Evolutionary conservation across 2,888 invertebrate species (phyloP).

Genomic region (Aethes cnicana): DNA sequence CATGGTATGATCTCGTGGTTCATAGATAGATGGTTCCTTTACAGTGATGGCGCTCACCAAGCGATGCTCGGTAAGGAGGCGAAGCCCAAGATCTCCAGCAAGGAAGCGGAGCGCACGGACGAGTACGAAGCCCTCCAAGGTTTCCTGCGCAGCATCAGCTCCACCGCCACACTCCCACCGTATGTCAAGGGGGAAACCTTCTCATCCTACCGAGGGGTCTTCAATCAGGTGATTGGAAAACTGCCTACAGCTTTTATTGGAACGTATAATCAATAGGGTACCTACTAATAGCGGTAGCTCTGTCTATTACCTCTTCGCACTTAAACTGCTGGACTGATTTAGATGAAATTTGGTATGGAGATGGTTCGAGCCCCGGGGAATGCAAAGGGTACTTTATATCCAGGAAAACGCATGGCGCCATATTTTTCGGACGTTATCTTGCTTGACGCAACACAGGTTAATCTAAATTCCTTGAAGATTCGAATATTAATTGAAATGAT

Average conservation of each 20-base stretch:
- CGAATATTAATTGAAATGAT: no score
- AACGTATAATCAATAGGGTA: no score
- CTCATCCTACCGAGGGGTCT: slow-evolving; percentile 69
- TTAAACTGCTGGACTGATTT: no score
- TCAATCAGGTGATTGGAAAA: slow-evolving; percentile 65
- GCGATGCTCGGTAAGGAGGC: slow-evolving; percentile 61
- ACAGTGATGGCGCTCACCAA: slow-evolving; percentile 77
- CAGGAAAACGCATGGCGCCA: no score
- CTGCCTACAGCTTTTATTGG: not conserved
- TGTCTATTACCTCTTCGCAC: no score
- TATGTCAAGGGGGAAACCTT: slow-evolving; percentile 77
- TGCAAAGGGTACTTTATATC: no score
- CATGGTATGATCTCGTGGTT: not conserved
- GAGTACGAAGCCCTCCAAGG: slow-evolving; percentile 77
- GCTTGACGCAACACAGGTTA: no score
- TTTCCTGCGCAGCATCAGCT: slow-evolving; percentile 77
- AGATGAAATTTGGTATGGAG: no score
- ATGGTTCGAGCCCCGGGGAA: no score
- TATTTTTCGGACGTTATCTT: no score
- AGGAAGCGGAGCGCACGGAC: slow-evolving; percentile 58
- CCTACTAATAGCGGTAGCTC: no score
- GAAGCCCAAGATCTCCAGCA: slow-evolving; percentile 56
- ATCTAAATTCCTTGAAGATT: no score
- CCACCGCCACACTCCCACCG: slow-evolving; percentile 75
- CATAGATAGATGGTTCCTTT: slow-evolving; percentile 17